Evolutionary conservation across 1,140 invertebrate genomes (phyloP).

Genomic region (Temnothorax nylanderi): DNA sequence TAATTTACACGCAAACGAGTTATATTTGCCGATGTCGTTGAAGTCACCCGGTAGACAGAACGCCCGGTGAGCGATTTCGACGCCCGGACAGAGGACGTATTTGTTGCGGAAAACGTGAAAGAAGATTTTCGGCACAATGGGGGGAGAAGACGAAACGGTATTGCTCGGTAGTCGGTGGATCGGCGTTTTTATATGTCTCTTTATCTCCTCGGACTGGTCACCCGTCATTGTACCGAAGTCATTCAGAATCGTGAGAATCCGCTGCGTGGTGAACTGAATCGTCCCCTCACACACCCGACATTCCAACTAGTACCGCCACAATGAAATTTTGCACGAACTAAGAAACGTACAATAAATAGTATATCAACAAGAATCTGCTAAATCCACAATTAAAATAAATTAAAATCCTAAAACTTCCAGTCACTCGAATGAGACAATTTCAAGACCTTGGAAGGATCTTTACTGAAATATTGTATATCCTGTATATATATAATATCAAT

Average conservation of each 20-base stretch:
- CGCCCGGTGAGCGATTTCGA: conserved; percentile 73
- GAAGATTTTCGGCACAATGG: conserved; percentile 18
- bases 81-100: conserved; percentile 63
- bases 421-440: not conserved
- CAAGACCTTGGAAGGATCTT: not conserved
- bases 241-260: conserved; percentile 70
- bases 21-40: conserved; percentile 62
- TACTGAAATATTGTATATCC: not conserved
- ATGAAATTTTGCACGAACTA: not conserved
- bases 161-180: conserved; percentile 16
- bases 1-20: conserved; percentile 1
- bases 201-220: conserved; percentile 2
- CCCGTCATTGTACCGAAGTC: conserved; percentile 48
- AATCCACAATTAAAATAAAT: not conserved
- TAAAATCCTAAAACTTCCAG: not conserved
- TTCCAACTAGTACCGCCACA: not conserved
- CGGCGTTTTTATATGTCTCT: conserved; percentile 42
- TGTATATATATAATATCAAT: no score
- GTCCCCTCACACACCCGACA: not conserved
- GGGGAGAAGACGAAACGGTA: not conserved
- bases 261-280: not conserved
- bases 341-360: not conserved
- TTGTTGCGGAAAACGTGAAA: conserved; percentile 54
- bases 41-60: conserved; percentile 70
- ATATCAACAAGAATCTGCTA: not conserved